Conservation (phyloP, 2,797 vertebrate genomes). For the Poecilia gillii region DNA sequence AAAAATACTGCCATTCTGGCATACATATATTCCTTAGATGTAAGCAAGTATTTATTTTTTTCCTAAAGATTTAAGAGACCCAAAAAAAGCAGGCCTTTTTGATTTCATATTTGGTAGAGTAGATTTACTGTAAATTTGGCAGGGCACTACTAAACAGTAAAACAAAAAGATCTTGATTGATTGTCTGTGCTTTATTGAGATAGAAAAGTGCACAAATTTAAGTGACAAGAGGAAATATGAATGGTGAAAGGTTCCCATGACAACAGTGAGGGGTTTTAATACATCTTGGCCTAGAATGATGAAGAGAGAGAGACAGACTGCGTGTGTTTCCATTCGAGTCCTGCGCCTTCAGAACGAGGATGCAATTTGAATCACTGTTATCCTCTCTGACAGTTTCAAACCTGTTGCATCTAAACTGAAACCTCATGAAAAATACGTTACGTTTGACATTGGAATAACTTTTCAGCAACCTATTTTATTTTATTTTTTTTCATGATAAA, state of each 20-base stretch:
- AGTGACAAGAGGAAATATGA: constrained; percentile 71
- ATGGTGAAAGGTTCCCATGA: constrained; percentile 79
- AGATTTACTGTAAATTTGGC: background rate
- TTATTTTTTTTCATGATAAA: constrained; percentile 20
- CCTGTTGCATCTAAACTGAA: constrained; percentile 36
- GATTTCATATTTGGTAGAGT: background rate
- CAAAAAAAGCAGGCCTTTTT: background rate
- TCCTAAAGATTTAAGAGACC: background rate
- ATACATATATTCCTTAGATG: background rate
- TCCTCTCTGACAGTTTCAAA: constrained; percentile 45
- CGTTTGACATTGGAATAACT: constrained; percentile 14
- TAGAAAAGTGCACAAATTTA: constrained; percentile 62
- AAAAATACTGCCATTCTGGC: background rate
- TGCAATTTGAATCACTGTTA: constrained; percentile 41
- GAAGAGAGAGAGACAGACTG: constrained; percentile 56
- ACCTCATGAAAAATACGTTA: constrained; percentile 19
- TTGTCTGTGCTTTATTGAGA: constrained; percentile 40
- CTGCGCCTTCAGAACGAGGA: constrained; percentile 51
- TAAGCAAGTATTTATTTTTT: background rate
- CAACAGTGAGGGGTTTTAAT: constrained; percentile 72
- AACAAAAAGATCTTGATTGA: background rate
- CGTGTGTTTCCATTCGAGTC: constrained; percentile 55
- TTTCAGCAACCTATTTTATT: constrained; percentile 20
- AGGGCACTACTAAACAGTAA: background rate
- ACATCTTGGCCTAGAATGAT: constrained; percentile 61